Percentiles rank a stretch among this genome's conserved stretches.
phyloP scores from a whole-genome alignment of 2,797 vertebrate species.

The Melanotaenia maccullochi region DNA sequence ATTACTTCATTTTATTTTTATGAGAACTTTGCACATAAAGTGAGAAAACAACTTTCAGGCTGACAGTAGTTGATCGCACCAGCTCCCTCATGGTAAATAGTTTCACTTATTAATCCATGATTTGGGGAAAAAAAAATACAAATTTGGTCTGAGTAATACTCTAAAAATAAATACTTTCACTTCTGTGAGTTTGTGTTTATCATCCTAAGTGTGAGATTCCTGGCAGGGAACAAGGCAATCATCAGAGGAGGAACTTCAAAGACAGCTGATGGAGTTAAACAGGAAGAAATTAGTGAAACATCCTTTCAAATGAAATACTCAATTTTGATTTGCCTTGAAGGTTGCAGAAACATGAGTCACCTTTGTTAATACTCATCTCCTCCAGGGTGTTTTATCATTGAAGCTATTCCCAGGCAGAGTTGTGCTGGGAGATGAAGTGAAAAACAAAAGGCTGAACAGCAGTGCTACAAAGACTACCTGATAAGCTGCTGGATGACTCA shows the following conservation, averaged over 20 bases:
- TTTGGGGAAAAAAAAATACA: neutral
- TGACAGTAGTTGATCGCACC: neutral
- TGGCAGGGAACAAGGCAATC: slow-evolving; percentile 27
- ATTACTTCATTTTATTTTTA: no score
- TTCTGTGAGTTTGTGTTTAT: slow-evolving; percentile 30
- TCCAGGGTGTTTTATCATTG: slow-evolving; percentile 60
- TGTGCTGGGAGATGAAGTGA: slow-evolving; percentile 34
- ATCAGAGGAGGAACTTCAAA: slow-evolving; percentile 58
- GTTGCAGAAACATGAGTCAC: slow-evolving; percentile 65
- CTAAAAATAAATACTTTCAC: neutral
- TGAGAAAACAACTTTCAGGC: neutral
- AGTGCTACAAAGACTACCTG: slow-evolving; percentile 52
- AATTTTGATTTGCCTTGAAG: slow-evolving; percentile 59
- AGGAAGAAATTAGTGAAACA: slow-evolving; percentile 54
- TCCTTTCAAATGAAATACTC: slow-evolving; percentile 57
- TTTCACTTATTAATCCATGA: neutral
- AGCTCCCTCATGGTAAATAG: neutral
- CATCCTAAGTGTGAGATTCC: slow-evolving; percentile 25
- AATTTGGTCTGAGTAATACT: neutral
- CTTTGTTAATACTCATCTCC: slow-evolving; percentile 62
- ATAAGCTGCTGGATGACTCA: slow-evolving; percentile 67
- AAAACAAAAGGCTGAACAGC: slow-evolving; percentile 45
- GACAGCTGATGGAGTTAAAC: slow-evolving; percentile 47
- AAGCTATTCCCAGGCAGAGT: slow-evolving; percentile 50
- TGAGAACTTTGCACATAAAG: neutral